Evolutionary conservation across 2,888 invertebrate species (phyloP).

Genomic region (Drosophila austrosaltans): DNA sequence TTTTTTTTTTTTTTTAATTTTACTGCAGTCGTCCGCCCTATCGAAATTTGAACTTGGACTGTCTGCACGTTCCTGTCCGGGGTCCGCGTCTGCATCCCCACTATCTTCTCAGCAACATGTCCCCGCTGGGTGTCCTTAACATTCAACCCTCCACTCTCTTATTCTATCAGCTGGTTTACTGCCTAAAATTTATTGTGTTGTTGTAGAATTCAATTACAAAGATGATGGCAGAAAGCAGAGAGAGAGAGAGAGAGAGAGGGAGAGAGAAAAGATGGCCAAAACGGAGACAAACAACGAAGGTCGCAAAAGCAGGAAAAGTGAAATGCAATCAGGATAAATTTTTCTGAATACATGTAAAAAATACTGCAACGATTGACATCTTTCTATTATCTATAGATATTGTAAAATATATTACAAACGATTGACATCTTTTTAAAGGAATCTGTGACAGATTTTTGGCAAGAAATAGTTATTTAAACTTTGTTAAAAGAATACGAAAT

Average conservation of each 20-base stretch:
- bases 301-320: not conserved
- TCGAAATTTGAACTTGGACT: conserved; percentile 22
- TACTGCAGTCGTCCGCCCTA: conserved; percentile 40
- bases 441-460: not conserved
- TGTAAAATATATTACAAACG: not conserved
- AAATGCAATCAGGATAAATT: not conserved
- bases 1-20: conserved; percentile 57
- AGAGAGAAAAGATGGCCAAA: conserved; percentile 8
- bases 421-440: not conserved
- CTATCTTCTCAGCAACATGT: no score
- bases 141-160: not conserved
- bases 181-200: conserved; percentile 77
- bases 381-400: not conserved
- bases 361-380: no score
- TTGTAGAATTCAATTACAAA: conserved; percentile 76
- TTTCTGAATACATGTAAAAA: not conserved
- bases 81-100: not conserved
- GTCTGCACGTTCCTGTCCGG: conserved; percentile 48
- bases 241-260: conserved; percentile 4
- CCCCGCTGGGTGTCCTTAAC: not conserved
- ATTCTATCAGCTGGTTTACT: conserved; percentile 36
- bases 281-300: conserved; percentile 17
- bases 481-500: no score
- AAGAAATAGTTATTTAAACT: no score
- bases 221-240: conserved; percentile 41